A percentile compares a stretch with the other conserved stretches of the same genome.
These are phyloP conservation scores for Malacosoma neustria DNA, from an alignment of 2,888 invertebrate species.

Conservation along the genomic window DNA sequence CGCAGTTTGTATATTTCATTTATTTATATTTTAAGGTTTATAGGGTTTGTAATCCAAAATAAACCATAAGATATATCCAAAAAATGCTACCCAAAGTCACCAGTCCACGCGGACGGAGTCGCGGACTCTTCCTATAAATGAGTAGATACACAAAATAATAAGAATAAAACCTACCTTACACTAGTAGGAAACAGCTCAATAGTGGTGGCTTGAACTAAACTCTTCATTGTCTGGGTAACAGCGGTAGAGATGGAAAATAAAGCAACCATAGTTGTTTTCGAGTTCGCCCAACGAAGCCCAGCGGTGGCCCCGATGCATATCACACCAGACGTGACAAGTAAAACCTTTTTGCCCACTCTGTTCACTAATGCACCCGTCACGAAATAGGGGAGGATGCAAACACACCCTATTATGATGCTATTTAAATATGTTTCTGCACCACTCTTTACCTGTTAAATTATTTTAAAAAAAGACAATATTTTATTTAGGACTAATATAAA, in stretches of 20 bases:
- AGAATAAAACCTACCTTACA: constrained; percentile 33
- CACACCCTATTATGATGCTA: constrained; percentile 32
- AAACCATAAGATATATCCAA: no score
- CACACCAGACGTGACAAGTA: constrained; percentile 23
- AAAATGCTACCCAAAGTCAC: no score
- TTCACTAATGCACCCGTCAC: constrained; percentile 30
- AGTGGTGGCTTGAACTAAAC: constrained; percentile 26
- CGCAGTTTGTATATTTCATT: no score
- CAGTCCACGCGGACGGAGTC: no score
- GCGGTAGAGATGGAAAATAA: constrained; percentile 36
- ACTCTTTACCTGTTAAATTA: constrained; percentile 30
- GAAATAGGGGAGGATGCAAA: constrained; percentile 25
- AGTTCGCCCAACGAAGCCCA: constrained; percentile 32
- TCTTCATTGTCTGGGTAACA: constrained; percentile 31
- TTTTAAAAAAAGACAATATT: no score
- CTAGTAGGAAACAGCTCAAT: constrained; percentile 41
- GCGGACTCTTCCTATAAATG: no score
- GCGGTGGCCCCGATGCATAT: constrained; percentile 23
- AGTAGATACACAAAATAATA: no score
- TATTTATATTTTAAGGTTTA: no score
- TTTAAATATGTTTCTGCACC: constrained; percentile 35
- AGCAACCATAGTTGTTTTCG: constrained; percentile 31
- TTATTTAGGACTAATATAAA: no score
- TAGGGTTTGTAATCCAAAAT: no score
- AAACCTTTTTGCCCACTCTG: constrained; percentile 34